A percentile compares a stretch with the other conserved stretches of the same genome.
Evolutionary conservation across 2,113 vertebrate genomes (phyloP).

Genomic region (Cryptotis parvus): DNA sequence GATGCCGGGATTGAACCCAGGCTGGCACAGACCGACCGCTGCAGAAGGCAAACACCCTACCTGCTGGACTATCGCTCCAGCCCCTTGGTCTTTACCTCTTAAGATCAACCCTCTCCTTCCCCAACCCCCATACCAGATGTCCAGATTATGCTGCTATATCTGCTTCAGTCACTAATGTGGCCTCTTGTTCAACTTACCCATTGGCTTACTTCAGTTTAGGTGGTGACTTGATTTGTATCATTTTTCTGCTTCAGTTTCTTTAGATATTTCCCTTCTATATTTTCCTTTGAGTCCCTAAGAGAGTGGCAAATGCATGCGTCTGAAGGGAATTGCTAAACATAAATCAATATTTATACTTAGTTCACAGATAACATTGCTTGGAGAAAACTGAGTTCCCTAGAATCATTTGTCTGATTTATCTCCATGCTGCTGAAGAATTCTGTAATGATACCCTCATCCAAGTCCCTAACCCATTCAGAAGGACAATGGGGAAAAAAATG

Average conservation of each 20-base stretch:
- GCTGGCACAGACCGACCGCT: too few relatives aligned
- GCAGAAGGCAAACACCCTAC: too few relatives aligned
- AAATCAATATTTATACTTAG: too few relatives aligned
- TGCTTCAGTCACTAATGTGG: neutral
- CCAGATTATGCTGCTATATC: neutral
- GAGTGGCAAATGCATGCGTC: neutral
- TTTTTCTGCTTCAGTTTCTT: neutral
- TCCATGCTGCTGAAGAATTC: neutral
- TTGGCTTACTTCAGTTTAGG: neutral
- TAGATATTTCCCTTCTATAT: neutral
- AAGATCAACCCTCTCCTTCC: too few relatives aligned
- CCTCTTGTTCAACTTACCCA: neutral
- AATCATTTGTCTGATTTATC: neutral
- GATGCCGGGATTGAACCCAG: too few relatives aligned
- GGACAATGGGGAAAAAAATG: too few relatives aligned
- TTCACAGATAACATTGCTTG: neutral
- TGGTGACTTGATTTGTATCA: neutral
- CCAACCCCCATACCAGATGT: too few relatives aligned
- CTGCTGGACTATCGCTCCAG: too few relatives aligned
- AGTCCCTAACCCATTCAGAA: too few relatives aligned
- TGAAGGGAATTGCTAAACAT: neutral
- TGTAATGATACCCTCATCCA: neutral
- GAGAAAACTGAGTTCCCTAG: neutral
- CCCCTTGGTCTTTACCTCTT: neutral
- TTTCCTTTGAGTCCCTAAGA: neutral